Conservation (phyloP, 2,797 vertebrate genomes). For the Fringilla coelebs region DNA sequence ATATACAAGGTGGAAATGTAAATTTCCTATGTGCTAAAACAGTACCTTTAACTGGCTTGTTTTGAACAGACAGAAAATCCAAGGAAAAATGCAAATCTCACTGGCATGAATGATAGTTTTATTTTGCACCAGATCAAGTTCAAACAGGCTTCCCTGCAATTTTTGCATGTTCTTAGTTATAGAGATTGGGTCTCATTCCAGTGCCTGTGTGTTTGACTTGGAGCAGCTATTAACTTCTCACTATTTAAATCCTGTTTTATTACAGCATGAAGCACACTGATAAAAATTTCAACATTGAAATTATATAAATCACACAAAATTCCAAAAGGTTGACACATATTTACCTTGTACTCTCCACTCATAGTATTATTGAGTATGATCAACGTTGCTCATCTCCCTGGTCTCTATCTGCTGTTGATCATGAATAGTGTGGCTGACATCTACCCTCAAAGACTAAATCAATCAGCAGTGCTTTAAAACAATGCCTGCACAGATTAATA, state of each 20-base stretch:
- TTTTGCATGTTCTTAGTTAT: neutral
- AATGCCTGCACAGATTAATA: neutral
- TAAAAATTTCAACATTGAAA: neutral
- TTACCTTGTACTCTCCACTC: conserved; percentile 13
- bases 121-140: neutral
- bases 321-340: conserved; percentile 15
- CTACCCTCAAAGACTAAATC: neutral
- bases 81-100: neutral
- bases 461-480: neutral
- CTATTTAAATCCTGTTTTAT: neutral
- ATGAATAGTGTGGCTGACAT: neutral
- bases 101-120: neutral
- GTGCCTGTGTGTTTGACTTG: neutral
- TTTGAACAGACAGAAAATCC: neutral
- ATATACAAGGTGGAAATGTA: neutral
- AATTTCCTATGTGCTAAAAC: neutral
- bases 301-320: neutral
- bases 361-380: neutral
- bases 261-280: neutral
- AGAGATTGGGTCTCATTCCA: neutral
- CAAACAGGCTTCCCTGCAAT: neutral
- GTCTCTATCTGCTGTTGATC: conserved; percentile 9
- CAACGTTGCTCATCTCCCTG: neutral
- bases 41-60: neutral
- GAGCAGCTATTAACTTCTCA: neutral